Evolutionary conservation across 2,888 invertebrate species (phyloP).

Genomic region (Eugnorisma glareosa): DNA sequence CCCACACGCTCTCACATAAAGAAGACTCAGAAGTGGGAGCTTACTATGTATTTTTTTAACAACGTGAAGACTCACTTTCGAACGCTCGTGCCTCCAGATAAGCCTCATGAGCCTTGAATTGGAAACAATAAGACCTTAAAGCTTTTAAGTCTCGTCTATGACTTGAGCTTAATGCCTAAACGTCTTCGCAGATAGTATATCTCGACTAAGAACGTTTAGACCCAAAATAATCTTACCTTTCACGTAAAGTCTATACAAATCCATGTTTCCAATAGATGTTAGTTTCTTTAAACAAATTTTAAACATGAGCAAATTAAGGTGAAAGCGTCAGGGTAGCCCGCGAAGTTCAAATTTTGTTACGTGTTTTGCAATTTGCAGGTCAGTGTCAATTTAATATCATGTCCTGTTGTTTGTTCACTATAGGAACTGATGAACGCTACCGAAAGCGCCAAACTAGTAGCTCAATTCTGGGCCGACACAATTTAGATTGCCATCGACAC

Average conservation of each 20-base stretch:
- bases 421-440: too few relatives aligned
- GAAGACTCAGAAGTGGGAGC: neutral
- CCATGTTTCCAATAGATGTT: neutral
- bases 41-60: too few relatives aligned
- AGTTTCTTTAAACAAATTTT: neutral
- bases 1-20: neutral
- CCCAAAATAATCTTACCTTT: slow-evolving; percentile 4
- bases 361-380: too few relatives aligned
- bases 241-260: neutral
- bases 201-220: neutral
- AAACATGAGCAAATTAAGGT: neutral
- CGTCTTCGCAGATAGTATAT: neutral
- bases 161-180: slow-evolving; percentile 12
- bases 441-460: too few relatives aligned
- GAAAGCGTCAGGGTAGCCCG: too few relatives aligned
- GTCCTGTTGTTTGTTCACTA: too few relatives aligned
- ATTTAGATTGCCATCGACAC: too few relatives aligned
- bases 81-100: neutral
- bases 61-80: neutral
- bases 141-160: slow-evolving; percentile 21
- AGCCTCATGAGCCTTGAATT: slow-evolving; percentile 1
- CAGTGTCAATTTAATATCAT: too few relatives aligned
- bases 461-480: too few relatives aligned
- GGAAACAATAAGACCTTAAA: neutral
- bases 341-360: too few relatives aligned